Evolutionary conservation across 1,140 invertebrate genomes (phyloP).

Genomic region (Tetragonula clypearis): DNA sequence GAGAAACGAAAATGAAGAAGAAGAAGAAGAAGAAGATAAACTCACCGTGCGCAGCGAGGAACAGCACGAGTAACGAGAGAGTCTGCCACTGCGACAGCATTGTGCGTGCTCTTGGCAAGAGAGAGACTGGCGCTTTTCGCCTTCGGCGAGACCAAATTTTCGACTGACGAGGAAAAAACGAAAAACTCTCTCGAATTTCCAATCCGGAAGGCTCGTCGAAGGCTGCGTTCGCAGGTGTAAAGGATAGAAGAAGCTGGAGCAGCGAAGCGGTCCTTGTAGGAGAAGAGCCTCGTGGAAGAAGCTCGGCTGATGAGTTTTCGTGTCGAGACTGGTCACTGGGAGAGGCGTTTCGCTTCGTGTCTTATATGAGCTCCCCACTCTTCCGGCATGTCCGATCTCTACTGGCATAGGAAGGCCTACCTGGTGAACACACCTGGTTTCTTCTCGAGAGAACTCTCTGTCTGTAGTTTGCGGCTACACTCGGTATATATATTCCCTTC

Average conservation of each 20-base stretch:
- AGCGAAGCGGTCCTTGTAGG: slow-evolving; percentile 20
- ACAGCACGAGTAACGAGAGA: slow-evolving; percentile 72
- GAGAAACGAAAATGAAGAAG: background rate
- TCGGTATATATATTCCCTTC: background rate
- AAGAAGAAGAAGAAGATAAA: slow-evolving; percentile 27
- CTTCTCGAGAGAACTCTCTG: slow-evolving; percentile 63
- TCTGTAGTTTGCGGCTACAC: slow-evolving; percentile 18
- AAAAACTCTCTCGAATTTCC: slow-evolving; percentile 25
- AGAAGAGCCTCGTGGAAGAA: slow-evolving; percentile 69
- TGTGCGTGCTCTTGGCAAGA: slow-evolving; percentile 38
- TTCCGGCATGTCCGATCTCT: slow-evolving; percentile 67
- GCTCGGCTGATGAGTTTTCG: slow-evolving; percentile 81
- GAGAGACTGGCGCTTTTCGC: slow-evolving; percentile 13
- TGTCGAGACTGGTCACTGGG: slow-evolving; percentile 81
- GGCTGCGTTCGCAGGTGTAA: background rate
- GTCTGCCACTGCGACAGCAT: slow-evolving; percentile 72
- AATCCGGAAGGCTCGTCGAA: background rate
- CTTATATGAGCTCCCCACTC: slow-evolving; percentile 82
- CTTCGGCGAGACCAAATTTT: slow-evolving; percentile 31
- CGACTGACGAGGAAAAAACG: background rate
- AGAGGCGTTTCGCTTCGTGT: slow-evolving; percentile 80
- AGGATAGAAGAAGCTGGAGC: background rate
- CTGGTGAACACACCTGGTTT: slow-evolving; percentile 74
- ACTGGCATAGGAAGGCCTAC: slow-evolving; percentile 76
- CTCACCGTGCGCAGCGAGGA: slow-evolving; percentile 76